Percentiles rank a stretch among this genome's conserved stretches.
Evolutionary conservation across 1,140 invertebrate genomes (phyloP).

Genomic region (Pentalonia nigronervosa): DNA sequence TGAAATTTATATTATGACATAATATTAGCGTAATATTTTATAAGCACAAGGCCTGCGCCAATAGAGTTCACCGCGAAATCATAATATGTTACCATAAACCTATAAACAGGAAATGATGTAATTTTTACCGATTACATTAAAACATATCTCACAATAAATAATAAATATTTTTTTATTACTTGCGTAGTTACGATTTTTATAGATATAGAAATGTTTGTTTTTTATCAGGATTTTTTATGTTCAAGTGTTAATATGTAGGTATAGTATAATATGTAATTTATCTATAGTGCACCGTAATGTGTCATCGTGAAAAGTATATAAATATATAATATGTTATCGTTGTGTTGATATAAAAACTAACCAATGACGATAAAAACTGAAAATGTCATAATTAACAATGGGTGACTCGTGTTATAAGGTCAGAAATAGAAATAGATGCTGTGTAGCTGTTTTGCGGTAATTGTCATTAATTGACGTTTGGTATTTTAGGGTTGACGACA

Average conservation of each 20-base stretch:
- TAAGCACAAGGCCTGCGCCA: too few relatives aligned
- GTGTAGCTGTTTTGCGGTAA: neutral
- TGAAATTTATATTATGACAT: too few relatives aligned
- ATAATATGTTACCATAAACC: too few relatives aligned
- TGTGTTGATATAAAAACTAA: neutral
- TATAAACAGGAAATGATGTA: too few relatives aligned
- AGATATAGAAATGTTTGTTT: too few relatives aligned
- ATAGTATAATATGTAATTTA: neutral
- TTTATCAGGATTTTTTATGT: neutral
- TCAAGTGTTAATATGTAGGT: neutral
- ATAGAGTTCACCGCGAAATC: too few relatives aligned
- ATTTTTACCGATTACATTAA: too few relatives aligned
- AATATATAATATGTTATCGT: neutral
- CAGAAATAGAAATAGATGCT: neutral
- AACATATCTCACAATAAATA: too few relatives aligned
- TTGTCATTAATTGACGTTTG: neutral
- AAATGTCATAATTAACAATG: neutral
- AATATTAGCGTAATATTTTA: too few relatives aligned
- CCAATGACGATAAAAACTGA: neutral
- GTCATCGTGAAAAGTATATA: neutral
- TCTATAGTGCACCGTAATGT: neutral
- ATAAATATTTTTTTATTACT: too few relatives aligned
- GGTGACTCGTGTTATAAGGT: neutral
- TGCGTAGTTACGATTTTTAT: too few relatives aligned
- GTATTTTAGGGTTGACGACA: neutral